Conservation (phyloP, 2,888 invertebrate genomes). For the Spatulosminthurus flaviceps region DNA sequence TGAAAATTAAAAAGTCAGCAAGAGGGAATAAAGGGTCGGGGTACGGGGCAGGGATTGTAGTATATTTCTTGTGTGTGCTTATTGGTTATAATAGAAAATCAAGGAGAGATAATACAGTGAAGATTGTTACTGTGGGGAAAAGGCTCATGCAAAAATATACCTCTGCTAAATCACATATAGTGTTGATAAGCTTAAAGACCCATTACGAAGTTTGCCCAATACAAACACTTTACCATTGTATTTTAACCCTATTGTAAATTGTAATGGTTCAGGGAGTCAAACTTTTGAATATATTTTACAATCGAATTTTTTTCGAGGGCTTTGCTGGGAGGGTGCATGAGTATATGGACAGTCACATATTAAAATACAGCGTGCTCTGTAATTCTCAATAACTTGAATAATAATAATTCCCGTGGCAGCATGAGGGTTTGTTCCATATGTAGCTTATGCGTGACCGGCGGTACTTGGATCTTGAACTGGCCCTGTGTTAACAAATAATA, state of each 20-base stretch:
- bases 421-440: neutral
- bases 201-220: constrained; percentile 25
- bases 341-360: neutral
- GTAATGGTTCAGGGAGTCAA: constrained; percentile 19
- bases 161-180: neutral
- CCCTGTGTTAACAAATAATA: neutral
- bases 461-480: neutral
- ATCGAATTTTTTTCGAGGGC: neutral
- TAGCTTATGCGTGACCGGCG: neutral
- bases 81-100: neutral
- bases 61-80: neutral
- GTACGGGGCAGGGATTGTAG: neutral
- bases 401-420: constrained; percentile 1
- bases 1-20: no score
- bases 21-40: no score
- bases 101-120: neutral
- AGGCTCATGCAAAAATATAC: constrained; percentile 12
- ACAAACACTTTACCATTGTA: constrained; percentile 25
- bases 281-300: constrained; percentile 22
- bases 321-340: neutral
- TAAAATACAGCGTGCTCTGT: no score
- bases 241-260: neutral
- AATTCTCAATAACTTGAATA: neutral
- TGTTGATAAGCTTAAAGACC: constrained; percentile 27
- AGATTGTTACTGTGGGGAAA: neutral